Evolutionary conservation across 1,140 invertebrate genomes (phyloP), one percentile per base, ranked within the genome.

Genomic region (Kradibia gibbosae): DNA sequence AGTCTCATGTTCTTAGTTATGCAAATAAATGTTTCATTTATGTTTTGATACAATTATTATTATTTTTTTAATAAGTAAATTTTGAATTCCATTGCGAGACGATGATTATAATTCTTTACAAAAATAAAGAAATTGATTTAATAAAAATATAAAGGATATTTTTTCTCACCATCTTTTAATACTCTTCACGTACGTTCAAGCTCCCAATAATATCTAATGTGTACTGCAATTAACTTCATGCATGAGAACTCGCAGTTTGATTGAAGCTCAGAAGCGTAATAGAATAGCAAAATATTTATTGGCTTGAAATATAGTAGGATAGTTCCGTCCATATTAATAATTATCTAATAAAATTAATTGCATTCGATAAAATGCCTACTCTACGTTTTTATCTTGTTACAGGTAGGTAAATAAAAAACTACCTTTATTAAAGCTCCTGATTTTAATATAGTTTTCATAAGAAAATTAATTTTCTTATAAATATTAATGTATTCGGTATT

Each of bases 201-300:
- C n/a, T 45, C 17, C 1, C n/a, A 57, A 80, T 80, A 80, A 65
- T 74, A 22, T 45, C 73, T 48, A 34, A 36, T 31, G 25, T 55
- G 42, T 28, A 67, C 15, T 42, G 20, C 73, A 28, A 80, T 73
- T 73, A 73, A 36, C 28, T 62, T 73, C 34, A 55, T n/a, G 11
- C 20, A 25, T 80, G 11, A 34, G 36, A 53, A 48, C 28, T 57
- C 31, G 39, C 71, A 80, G 78, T 80, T 74, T 39, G 65, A 72
- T 39, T 74, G 39, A 65, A 74, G 55, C 48, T 80, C 65, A 74
- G 71, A 22, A 74, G 15, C 42, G 28, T 31, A 72, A 65, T 74
- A 65, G 55, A 74, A 34, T 65, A 50, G 50, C 42, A 53, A 78
- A 67, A 53, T 48, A 76, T 76, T n/a, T n/a, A 20, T 67, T 67